These are phyloP conservation scores for Sweltsa coloradensis DNA, from an alignment of 1,140 invertebrate genomes.

Conservation along the genomic window DNA sequence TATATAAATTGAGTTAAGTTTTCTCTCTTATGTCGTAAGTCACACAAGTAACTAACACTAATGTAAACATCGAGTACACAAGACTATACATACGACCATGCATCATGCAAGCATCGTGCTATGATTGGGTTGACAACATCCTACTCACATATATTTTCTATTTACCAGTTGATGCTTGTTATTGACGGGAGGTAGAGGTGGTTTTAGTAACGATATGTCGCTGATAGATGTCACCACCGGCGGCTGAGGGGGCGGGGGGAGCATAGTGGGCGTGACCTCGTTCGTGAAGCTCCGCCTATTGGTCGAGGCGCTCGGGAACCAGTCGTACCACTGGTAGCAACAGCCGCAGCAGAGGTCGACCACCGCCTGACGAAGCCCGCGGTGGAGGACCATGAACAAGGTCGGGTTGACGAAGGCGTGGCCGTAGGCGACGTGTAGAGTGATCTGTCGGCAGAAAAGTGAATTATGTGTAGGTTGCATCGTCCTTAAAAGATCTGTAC, in stretches of 20 bases:
- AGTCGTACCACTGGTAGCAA: conserved; percentile 46
- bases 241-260: conserved; percentile 25
- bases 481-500: too few relatives aligned
- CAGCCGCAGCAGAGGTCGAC: conserved; percentile 60
- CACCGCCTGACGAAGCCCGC: conserved; percentile 54
- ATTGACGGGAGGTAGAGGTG: conserved; percentile 29
- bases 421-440: conserved; percentile 75
- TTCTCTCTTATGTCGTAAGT: too few relatives aligned
- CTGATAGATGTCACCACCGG: conserved; percentile 16
- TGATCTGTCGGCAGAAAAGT: conserved; percentile 47
- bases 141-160: conserved; percentile 15
- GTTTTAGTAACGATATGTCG: conserved; percentile 34
- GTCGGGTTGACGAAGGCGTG: conserved; percentile 78
- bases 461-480: too few relatives aligned
- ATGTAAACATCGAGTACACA: too few relatives aligned
- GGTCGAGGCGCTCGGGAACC: conserved; percentile 29
- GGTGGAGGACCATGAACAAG: conserved; percentile 65
- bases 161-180: conserved; percentile 11
- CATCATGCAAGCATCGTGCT: neutral
- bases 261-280: neutral
- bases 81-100: too few relatives aligned
- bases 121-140: neutral
- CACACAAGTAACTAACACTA: too few relatives aligned
- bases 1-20: too few relatives aligned
- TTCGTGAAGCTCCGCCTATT: conserved; percentile 23